Evolutionary conservation across 2,113 vertebrate species (phyloP), one percentile per base, ranked within the genome.

Genomic region (Syngnathoides biaculeatus): DNA sequence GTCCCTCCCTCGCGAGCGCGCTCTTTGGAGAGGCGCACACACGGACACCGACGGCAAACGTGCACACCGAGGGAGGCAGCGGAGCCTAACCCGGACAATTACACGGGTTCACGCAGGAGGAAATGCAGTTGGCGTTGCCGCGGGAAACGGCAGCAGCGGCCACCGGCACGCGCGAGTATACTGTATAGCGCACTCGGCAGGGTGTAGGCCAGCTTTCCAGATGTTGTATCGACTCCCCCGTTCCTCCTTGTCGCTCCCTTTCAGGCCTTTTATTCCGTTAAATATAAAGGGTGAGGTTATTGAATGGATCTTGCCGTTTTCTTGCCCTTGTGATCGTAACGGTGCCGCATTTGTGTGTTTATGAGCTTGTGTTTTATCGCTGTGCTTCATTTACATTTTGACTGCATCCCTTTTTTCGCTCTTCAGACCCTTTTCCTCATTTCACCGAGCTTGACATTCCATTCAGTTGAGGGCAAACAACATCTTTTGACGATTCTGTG

Each of bases 21-120:
- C 19, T 59, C 30, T 38, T n/a, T 66, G 39, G 60, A 72, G 63
- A 67, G 66, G 55, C 57, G 60, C 55, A 65, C 59, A 30, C 58
- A 22, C 74, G 24, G 12, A n/a, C 47, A 15, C 71, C 35, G 10
- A 13, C 50, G 69, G 72, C 64, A 66, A 74, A 76, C 78, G 50
- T 4, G 30, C 27, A n/a, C 43, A 43, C 35, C 62, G 73, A 78
- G 15, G 20, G 78, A 74, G 38, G 63, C 74, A 65, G 77, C 50
- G 45, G 61, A 78, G 79, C 77, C 79, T 26, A 9, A 76, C 74
- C 80, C 83, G 87, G 68, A 79, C 67, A 80, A 72, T 82, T 81
- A 83, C 78, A 74, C 73, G 64, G 73, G 74, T 84, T 85, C 67
- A 72, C 74, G 67, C 68, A 56, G 43, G 57, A 83, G 75, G 66